phyloP scores from a whole-genome alignment of 2,888 invertebrate genomes.

The Dendrolimus pini region DNA sequence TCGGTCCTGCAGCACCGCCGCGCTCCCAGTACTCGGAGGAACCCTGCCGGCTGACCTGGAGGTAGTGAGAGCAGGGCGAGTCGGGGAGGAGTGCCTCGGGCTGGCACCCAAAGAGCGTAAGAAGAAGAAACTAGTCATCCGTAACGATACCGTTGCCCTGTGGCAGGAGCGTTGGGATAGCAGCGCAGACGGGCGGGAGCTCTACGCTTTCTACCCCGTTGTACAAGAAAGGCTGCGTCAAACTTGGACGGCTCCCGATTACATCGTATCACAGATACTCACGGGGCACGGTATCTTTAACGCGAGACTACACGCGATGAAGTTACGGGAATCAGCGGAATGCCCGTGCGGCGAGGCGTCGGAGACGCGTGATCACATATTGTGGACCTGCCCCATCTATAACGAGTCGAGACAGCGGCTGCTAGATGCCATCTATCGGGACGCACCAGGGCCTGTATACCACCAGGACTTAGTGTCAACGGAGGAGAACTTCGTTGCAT shows the following conservation, averaged over 20 bases:
- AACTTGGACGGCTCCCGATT: conserved; percentile 14
- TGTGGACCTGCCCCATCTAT: conserved; percentile 3
- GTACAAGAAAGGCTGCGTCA: conserved; percentile 7
- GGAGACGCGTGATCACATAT: conserved; percentile 2
- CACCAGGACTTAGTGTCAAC: background rate
- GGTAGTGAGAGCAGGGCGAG: conserved; percentile 14
- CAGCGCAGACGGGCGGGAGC: conserved; percentile 7
- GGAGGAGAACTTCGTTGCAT: background rate
- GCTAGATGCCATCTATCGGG: background rate
- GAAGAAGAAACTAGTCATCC: background rate
- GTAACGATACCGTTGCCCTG: conserved; percentile 5
- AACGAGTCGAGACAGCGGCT: background rate
- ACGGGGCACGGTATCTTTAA: conserved; percentile 12
- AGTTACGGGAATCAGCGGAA: background rate
- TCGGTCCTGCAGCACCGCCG: no score
- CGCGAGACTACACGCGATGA: conserved; percentile 1
- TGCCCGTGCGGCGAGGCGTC: background rate
- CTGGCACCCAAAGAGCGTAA: background rate
- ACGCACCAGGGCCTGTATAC: background rate
- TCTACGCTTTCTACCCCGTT: conserved; percentile 11
- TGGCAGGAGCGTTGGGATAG: conserved; percentile 18
- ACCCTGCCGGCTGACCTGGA: conserved; percentile 22
- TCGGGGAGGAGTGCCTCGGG: conserved; percentile 9
- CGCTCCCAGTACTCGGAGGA: conserved; percentile 15
- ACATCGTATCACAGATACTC: conserved; percentile 12